Evolutionary conservation across 1,140 invertebrate species (phyloP).

Genomic region (Laodelphax striatellus): DNA sequence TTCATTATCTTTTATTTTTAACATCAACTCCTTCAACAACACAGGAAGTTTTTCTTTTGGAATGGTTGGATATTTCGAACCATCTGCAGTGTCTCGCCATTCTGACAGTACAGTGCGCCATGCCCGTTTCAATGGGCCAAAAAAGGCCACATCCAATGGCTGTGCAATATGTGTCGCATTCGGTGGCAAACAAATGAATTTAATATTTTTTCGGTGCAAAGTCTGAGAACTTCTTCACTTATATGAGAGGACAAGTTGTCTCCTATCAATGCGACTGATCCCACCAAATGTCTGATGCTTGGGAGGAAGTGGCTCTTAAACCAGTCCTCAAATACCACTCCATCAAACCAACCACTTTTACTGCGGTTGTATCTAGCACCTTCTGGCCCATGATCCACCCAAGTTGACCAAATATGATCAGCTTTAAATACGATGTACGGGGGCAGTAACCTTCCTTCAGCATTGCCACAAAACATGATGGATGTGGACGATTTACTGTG

Average conservation of each 20-base stretch:
- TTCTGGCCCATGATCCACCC: conserved; percentile 27
- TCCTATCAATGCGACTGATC: conserved; percentile 27
- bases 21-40: background rate
- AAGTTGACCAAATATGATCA: conserved; percentile 28
- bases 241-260: conserved; percentile 32
- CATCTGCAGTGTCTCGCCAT: conserved; percentile 18
- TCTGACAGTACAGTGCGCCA: conserved; percentile 27
- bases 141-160: conserved; percentile 31
- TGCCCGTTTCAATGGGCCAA: conserved; percentile 26
- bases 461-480: conserved; percentile 18
- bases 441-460: conserved; percentile 21
- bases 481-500: conserved; percentile 13
- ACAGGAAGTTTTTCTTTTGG: background rate
- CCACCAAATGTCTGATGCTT: conserved; percentile 18
- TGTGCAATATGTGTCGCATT: conserved; percentile 32
- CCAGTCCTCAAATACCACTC: conserved; percentile 24
- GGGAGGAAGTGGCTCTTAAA: conserved; percentile 22
- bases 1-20: background rate
- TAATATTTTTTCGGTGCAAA: conserved; percentile 27
- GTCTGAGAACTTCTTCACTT: conserved; percentile 24
- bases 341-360: conserved; percentile 28
- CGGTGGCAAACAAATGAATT: conserved; percentile 29
- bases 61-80: background rate
- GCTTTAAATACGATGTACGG: conserved; percentile 31
- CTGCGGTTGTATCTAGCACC: conserved; percentile 24